Base-by-base conservation (phyloP, 1,140 invertebrate species). In the Oncopodura yosiiana region DNA sequence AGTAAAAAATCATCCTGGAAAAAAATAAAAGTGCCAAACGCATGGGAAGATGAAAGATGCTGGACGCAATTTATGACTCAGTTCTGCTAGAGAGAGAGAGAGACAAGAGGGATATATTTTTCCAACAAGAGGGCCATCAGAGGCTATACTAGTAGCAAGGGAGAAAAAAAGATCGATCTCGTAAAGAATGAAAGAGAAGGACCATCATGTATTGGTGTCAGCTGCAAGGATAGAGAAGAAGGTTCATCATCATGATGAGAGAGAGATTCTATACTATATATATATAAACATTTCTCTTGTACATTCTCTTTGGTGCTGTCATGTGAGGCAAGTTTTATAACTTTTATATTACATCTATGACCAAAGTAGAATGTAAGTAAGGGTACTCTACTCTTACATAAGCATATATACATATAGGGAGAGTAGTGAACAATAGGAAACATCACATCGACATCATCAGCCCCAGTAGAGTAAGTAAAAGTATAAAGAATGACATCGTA, bases 11-110 rank as follows among this genome's bases (percentile, higher is more conserved):
- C 6, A 14, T 34, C 30, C 6, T 34, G 12, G 44, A 3, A 16
- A 32, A 37, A 34, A 51, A 51, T 51, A 44, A 41, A 55, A 55
- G 53, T 55, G 51, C 51, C 51, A 53, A 53, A 53, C 45, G 42
- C 45, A 49, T 44, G 38, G 56, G 21, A 51, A 59, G 57, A 59
- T 59, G 57, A 59, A 54, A 54, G 57, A 59, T 59, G 57, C 57
- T 54, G 52, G 51, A 54, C 50, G 49, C 46, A 60, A 60, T 60
- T 60, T 60, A 55, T 60, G 53, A 53, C 57, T 58, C 34, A 38
- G 50, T 49, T 53, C 41, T 58, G 49, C 45, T 30, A 52, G 51
- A 54, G 49, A 53, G 8, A 37, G 19, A 6, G 18, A 27, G 48
- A 37, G 37, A 29, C 34, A 49, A 49, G 32, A 37, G n/a, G 24